Conservation (phyloP, 2,113 vertebrate species). For the Cacatua alba region DNA sequence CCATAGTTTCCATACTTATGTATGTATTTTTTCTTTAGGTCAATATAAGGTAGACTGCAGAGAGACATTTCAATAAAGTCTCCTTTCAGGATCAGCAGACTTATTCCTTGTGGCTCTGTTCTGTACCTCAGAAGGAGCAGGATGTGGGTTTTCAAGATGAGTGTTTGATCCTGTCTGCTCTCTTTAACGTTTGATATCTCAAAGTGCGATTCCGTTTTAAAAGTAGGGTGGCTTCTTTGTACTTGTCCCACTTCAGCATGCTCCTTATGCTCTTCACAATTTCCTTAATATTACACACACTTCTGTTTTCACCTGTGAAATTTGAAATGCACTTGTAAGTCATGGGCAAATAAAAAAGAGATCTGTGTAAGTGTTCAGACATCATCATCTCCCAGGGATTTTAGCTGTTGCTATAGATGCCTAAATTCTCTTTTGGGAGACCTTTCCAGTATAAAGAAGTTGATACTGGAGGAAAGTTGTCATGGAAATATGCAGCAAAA, state of each 20-base stretch:
- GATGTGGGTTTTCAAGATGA: constrained; percentile 47
- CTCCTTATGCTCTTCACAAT: background rate
- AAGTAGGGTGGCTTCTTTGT: background rate
- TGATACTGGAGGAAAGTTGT: constrained; percentile 49
- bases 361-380: background rate
- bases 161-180: constrained; percentile 15
- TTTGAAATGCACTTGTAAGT: background rate
- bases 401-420: constrained; percentile 67
- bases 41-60: background rate
- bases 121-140: background rate
- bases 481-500: constrained; percentile 60
- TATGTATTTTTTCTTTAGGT: background rate
- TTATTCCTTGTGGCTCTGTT: constrained; percentile 19
- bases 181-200: background rate
- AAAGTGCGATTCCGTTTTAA: background rate
- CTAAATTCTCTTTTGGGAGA: constrained; percentile 26
- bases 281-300: background rate
- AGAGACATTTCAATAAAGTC: background rate
- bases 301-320: background rate
- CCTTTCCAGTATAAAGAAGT: constrained; percentile 36
- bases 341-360: constrained; percentile 37
- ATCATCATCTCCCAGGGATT: constrained; percentile 40
- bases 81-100: constrained; percentile 7
- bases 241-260: background rate
- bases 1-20: background rate